Conservation (phyloP, 2,113 vertebrate species). For the Ramphastos sulfuratus region DNA sequence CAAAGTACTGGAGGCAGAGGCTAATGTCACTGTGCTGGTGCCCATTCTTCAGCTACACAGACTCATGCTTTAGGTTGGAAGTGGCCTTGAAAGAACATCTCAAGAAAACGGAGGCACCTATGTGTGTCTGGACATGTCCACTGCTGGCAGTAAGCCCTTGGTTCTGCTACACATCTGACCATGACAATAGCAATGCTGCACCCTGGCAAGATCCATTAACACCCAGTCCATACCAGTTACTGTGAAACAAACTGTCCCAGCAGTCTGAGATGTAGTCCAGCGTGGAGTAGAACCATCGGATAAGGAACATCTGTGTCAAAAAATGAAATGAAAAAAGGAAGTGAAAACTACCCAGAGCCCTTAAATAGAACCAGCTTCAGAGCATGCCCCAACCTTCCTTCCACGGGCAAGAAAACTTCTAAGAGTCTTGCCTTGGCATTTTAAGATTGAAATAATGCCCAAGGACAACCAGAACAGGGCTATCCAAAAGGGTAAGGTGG, state of each 20-base stretch:
- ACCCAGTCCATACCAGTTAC: conserved; percentile 84
- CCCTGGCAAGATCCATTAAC: accelerated
- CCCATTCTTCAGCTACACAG: background rate
- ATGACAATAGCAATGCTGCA: background rate
- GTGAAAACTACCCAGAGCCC: background rate
- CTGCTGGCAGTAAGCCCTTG: background rate
- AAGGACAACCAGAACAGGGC: background rate
- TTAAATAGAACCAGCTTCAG: background rate
- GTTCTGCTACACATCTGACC: background rate
- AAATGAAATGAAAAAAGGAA: background rate
- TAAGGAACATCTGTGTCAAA: conserved; percentile 84
- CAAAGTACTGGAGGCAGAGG: background rate
- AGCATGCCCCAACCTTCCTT: background rate
- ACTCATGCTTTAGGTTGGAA: no score
- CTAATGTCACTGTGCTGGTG: no score
- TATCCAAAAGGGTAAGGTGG: accelerated
- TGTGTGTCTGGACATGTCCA: background rate
- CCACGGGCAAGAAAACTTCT: accelerated
- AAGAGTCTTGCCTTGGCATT: background rate
- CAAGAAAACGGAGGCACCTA: background rate
- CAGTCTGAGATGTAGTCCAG: conserved; percentile 85
- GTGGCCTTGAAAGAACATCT: background rate
- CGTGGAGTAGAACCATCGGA: conserved; percentile 87
- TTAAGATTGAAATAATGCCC: background rate
- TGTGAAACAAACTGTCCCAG: conserved; percentile 89